These are phyloP conservation scores for Neotoxoptera formosana DNA, from an alignment of 1,140 invertebrate species.

Conservation along the genomic window DNA sequence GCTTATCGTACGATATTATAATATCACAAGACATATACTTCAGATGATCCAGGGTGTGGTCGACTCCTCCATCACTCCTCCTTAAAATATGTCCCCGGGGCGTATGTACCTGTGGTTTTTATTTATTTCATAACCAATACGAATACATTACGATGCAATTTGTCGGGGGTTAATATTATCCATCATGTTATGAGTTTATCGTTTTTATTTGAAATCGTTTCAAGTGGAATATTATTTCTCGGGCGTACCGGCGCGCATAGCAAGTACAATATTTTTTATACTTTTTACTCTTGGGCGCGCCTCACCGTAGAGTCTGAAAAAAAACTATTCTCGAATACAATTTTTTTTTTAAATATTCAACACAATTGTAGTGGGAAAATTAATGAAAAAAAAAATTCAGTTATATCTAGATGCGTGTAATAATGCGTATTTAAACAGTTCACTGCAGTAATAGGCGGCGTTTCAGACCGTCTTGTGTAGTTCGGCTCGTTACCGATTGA, in stretches of 20 bases:
- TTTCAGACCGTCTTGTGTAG: not conserved
- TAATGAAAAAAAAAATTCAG: no score
- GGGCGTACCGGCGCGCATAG: no score
- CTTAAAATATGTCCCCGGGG: not conserved
- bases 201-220: not conserved
- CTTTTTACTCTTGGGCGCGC: no score
- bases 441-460: no score
- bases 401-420: no score
- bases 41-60: no score
- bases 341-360: no score
- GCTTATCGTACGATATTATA: not conserved
- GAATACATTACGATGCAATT: not conserved
- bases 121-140: not conserved
- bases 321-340: not conserved
- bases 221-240: not conserved
- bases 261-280: no score
- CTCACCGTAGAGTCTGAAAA: not conserved
- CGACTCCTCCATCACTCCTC: fast-evolving
- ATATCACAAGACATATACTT: not conserved
- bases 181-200: not conserved
- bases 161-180: not conserved
- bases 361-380: no score
- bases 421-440: no score
- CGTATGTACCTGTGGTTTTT: not conserved
- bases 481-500: not conserved